phyloP scores from a whole-genome alignment of 2,113 vertebrate species.

The Chunga burmeisteri region DNA sequence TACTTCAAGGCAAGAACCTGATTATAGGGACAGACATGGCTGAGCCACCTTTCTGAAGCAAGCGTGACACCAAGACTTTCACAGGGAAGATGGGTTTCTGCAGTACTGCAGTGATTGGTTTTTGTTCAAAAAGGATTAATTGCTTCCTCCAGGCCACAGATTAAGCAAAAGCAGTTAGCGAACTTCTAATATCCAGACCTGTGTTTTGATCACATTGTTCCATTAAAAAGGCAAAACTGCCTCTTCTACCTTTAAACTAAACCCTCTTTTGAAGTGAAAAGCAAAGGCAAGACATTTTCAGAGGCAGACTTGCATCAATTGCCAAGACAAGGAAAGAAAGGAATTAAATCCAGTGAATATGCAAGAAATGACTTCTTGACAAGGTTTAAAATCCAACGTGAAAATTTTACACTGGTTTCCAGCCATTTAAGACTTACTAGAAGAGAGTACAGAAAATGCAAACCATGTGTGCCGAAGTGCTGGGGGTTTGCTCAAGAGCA shows the following conservation, averaged over 20 bases:
- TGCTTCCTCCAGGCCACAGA: background rate
- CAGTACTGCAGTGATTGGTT: background rate
- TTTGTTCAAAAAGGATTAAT: background rate
- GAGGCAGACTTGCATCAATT: background rate
- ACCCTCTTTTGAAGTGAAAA: constrained; percentile 8
- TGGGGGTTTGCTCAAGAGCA: constrained; percentile 53
- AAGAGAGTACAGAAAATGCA: constrained; percentile 49
- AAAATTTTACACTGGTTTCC: constrained; percentile 43
- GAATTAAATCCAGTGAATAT: constrained; percentile 26
- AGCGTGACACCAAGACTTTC: background rate
- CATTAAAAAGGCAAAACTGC: background rate
- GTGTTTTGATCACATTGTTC: background rate
- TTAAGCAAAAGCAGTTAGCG: background rate
- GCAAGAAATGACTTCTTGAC: constrained; percentile 30
- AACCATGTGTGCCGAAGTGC: constrained; percentile 32
- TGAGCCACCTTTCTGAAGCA: background rate
- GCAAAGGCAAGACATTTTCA: background rate
- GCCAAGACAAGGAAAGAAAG: constrained; percentile 45
- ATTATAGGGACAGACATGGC: background rate
- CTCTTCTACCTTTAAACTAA: background rate
- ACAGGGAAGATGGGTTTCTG: background rate
- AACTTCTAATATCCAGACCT: background rate
- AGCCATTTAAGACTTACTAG: constrained; percentile 42
- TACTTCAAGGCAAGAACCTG: background rate
- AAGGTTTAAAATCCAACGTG: constrained; percentile 42